phyloP scores from a whole-genome alignment of 2,797 vertebrate genomes.

The Hydrophis major region DNA sequence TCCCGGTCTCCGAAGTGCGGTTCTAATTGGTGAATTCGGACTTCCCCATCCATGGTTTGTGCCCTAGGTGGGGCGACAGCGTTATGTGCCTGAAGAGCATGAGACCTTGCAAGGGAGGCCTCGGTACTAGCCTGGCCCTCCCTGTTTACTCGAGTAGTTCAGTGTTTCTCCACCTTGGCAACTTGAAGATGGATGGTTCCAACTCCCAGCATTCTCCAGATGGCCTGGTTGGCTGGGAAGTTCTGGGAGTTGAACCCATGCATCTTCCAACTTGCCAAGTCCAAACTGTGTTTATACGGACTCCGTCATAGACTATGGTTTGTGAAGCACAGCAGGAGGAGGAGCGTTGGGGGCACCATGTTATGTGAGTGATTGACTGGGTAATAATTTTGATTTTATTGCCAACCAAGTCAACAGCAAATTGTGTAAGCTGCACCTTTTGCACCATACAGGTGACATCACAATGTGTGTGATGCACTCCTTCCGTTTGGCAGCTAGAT shows the following conservation, averaged over 20 bases:
- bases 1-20: neutral
- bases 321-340: neutral
- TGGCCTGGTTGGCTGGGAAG: neutral
- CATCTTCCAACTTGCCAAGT: neutral
- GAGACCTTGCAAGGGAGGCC: neutral
- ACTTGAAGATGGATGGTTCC: neutral
- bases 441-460: neutral
- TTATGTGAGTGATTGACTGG: neutral
- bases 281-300: neutral
- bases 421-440: neutral
- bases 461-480: neutral
- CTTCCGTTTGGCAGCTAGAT: neutral
- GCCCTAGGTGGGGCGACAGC: neutral
- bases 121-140: neutral
- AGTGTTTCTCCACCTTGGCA: neutral
- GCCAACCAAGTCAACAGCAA: neutral
- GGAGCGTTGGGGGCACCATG: neutral
- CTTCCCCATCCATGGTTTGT: fast-evolving
- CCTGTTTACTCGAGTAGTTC: neutral
- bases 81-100: neutral
- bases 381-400: neutral
- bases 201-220: neutral
- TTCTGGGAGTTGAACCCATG: neutral
- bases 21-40: neutral
- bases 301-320: neutral